Conservation (phyloP, 2,113 vertebrate species). For the Spheniscus mendiculus region DNA sequence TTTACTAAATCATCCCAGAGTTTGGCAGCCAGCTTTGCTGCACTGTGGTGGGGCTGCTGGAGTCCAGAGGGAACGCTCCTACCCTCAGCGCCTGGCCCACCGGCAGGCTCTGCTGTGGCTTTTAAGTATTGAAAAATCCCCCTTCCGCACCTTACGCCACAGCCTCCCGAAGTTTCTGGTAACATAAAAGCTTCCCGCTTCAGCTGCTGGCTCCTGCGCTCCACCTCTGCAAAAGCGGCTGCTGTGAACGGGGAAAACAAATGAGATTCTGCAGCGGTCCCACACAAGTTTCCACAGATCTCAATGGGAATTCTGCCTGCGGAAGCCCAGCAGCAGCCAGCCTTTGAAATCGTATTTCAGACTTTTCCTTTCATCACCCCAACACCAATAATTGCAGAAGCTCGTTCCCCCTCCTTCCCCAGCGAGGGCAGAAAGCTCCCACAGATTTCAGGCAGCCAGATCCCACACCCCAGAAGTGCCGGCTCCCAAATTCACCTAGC, state of each 20-base stretch:
- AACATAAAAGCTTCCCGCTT: background rate
- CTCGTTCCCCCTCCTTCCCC: background rate
- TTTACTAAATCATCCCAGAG: background rate
- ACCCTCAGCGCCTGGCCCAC: background rate
- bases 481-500: background rate
- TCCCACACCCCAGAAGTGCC: background rate
- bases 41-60: background rate
- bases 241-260: background rate
- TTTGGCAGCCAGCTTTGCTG: background rate
- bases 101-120: background rate
- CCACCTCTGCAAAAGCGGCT: background rate
- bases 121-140: background rate
- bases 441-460: background rate
- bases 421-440: background rate
- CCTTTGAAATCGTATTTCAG: background rate
- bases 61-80: background rate
- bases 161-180: background rate
- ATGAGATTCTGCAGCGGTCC: slow-evolving; percentile 30
- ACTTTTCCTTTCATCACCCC: slow-evolving; percentile 25
- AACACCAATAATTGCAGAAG: slow-evolving; percentile 3
- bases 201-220: background rate
- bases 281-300: background rate
- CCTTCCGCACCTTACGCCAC: rapidly evolving
- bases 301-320: slow-evolving; percentile 19
- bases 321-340: slow-evolving; percentile 43